Conservation (phyloP, 2,113 vertebrate genomes). For the Gambusia holbrooki region DNA sequence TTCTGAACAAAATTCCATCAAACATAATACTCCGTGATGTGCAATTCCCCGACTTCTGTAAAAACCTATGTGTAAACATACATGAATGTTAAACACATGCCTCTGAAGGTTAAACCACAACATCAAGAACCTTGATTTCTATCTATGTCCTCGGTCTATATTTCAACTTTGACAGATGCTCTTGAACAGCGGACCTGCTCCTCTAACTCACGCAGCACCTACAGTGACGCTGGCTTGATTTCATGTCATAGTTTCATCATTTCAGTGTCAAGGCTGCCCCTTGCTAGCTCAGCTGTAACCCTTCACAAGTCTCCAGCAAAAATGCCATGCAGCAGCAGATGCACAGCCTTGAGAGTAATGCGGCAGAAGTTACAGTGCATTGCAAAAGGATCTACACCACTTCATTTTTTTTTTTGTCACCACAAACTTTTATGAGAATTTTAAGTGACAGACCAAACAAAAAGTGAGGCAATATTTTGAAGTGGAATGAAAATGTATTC, state of each 20-base stretch:
- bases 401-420: not conserved
- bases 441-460: not conserved
- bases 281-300: slow-evolving; percentile 38
- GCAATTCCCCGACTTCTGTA: slow-evolving; percentile 28
- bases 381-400: not conserved
- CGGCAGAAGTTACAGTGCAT: slow-evolving; percentile 25
- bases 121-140: slow-evolving; percentile 11
- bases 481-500: not conserved
- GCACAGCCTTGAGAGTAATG: slow-evolving; percentile 49
- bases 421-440: not conserved
- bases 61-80: slow-evolving; percentile 31
- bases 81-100: slow-evolving; percentile 37
- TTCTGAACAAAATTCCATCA: slow-evolving; percentile 41
- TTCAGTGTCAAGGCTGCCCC: slow-evolving; percentile 62
- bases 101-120: not conserved
- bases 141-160: slow-evolving; percentile 27
- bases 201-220: slow-evolving; percentile 17
- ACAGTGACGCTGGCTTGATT: slow-evolving; percentile 40
- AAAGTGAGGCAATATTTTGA: not conserved
- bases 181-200: slow-evolving; percentile 20
- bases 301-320: slow-evolving; percentile 62
- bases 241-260: slow-evolving; percentile 69
- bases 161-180: slow-evolving; percentile 24
- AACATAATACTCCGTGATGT: slow-evolving; percentile 36
- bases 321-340: slow-evolving; percentile 34